Evolutionary conservation across 2,797 vertebrate genomes (phyloP), one percentile per base, ranked within the genome.

Genomic region (Rhadinocentrus ornatus): DNA sequence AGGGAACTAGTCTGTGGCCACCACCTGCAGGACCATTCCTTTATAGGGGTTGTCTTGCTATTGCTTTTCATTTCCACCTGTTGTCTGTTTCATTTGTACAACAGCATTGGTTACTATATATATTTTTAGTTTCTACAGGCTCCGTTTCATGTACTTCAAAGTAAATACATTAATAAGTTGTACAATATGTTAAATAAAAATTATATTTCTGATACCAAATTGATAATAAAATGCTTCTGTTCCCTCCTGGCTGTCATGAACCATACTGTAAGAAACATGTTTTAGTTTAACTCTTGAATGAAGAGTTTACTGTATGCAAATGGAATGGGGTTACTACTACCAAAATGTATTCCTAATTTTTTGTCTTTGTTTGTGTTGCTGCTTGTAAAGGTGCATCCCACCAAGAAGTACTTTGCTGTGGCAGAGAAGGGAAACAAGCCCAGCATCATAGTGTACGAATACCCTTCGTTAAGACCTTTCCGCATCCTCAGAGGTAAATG

Each of bases 391-490:
- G 92, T 92, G 65, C 95, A 97, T 64, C 96, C 96, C 4, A 81
- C 75, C 73, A 95, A 91, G 90, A 86, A 89, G 52, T 93, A 95
- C 86, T 95, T 99, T 81, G 93, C 88, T 41, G 93, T 96, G 64
- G 97, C 96, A 84, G 97, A 99, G 87, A 99, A 98, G 82, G 97
- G 97, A 81, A 75, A 73, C 71, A 90, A 88, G 53, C 97, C 97
- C 32, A 73, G 93, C 75, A 93, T 99, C 83, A 89, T 98, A 6
- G 84, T 99, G 74, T 99, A 98, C 31, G 93, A 96, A 60, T 97
- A 94, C 76, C 96, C 97, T 58, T 96, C 95, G 0, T 75, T 97
- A 82, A 92, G 54, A 22, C 96, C 93, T 1, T 94, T 95, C 84
- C 94, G 96, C 76, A 92, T 97, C 74, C 93, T 99, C 44, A 90